phyloP scores from a whole-genome alignment of 2,113 vertebrate genomes.

The Zosterops lateralis region DNA sequence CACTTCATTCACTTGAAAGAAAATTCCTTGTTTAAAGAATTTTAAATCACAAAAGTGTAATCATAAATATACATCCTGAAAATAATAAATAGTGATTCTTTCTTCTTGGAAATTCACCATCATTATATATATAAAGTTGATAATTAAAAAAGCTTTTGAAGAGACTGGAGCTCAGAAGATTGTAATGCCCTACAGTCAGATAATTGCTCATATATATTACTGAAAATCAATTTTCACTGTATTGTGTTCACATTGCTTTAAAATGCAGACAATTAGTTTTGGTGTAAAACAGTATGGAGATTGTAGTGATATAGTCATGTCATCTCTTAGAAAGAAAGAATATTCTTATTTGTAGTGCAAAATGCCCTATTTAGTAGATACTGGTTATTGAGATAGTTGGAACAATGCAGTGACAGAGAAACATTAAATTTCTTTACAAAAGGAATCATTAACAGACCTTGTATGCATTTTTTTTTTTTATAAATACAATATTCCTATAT shows the following conservation, averaged over 20 bases:
- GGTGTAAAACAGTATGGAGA: background rate
- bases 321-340: background rate
- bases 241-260: background rate
- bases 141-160: background rate
- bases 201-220: background rate
- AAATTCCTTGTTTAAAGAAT: fast-evolving
- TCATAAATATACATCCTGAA: background rate
- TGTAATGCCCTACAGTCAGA: background rate
- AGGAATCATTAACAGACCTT: background rate
- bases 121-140: background rate
- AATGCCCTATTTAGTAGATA: background rate
- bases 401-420: background rate
- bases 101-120: background rate
- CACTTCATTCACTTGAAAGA: background rate
- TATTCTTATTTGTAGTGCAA: background rate
- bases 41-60: background rate
- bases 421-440: background rate
- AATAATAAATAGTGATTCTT: background rate
- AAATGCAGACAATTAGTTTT: background rate
- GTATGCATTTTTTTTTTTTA: background rate
- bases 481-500: background rate
- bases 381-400: background rate
- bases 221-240: background rate
- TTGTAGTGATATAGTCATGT: background rate
- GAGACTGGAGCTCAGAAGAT: background rate